A percentile compares a stretch with the other conserved stretches of the same genome.
These are phyloP conservation scores for Eulimnadia texana DNA, from an alignment of 1,140 invertebrate genomes.

Conservation along the genomic window DNA sequence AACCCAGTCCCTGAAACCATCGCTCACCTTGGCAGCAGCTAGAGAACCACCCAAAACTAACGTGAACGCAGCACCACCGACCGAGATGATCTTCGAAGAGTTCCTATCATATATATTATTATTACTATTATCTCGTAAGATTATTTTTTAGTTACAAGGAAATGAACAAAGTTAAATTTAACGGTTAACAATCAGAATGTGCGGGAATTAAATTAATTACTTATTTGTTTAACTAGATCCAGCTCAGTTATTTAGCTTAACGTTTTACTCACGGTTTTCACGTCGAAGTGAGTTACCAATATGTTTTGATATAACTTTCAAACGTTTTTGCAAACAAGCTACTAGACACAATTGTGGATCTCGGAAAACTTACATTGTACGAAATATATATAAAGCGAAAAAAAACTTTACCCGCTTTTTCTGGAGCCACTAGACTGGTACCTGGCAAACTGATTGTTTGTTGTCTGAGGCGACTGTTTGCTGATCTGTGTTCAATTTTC, in stretches of 20 bases:
- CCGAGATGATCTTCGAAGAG: neutral
- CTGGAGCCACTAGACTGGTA: neutral
- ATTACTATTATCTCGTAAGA: too few species aligned
- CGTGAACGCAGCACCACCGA: neutral
- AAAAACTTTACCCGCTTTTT: neutral
- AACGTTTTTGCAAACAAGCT: neutral
- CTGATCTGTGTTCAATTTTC: neutral
- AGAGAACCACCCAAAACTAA: neutral
- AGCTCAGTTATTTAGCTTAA: too few species aligned
- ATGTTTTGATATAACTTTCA: too few species aligned
- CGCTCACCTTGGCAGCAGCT: neutral
- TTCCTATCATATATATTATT: too few species aligned
- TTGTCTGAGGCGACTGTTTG: neutral
- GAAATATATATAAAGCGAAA: too few species aligned
- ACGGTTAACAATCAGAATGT: too few species aligned
- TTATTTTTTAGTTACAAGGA: too few species aligned
- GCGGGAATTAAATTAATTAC: too few species aligned
- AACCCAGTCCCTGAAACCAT: slow-evolving; percentile 1
- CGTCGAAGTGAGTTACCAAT: too few species aligned
- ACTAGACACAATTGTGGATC: neutral
- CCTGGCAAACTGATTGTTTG: neutral
- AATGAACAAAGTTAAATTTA: too few species aligned
- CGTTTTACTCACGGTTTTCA: too few species aligned
- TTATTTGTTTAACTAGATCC: too few species aligned
- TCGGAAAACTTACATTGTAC: neutral